phyloP scores from a whole-genome alignment of 30 jellyfish, hydroid and myxozoan species.

The Phacellophora camtschatica region DNA sequence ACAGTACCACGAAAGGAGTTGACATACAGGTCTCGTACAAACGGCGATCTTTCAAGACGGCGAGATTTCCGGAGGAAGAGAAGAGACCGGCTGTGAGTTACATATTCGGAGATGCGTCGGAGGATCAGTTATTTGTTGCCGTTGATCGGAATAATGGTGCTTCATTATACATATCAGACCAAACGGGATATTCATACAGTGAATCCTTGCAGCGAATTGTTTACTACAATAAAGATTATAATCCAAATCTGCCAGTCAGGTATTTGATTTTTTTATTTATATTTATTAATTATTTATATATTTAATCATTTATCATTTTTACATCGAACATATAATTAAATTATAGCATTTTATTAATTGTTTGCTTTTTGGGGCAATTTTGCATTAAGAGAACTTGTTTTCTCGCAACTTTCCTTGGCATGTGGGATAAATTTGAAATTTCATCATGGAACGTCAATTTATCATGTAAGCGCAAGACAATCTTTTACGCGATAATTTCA shows the following conservation, averaged over 20 bases:
- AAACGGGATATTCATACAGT: slow-evolving; percentile 55
- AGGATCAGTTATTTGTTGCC: slow-evolving; percentile 88
- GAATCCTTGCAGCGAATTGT: slow-evolving; percentile 71
- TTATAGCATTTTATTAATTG: too few relatives aligned
- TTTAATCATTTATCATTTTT: too few relatives aligned
- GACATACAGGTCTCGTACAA: slow-evolving; percentile 52
- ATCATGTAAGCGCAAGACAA: too few relatives aligned
- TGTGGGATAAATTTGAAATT: too few relatives aligned
- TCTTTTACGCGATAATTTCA: too few relatives aligned
- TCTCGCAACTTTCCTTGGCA: too few relatives aligned
- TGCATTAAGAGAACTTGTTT: too few relatives aligned
- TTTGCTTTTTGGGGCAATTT: too few relatives aligned
- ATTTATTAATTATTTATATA: too few relatives aligned
- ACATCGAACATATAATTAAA: too few relatives aligned
- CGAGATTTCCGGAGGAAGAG: slow-evolving; percentile 49
- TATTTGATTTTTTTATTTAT: background rate
- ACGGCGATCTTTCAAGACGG: slow-evolving; percentile 47
- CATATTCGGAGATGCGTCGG: slow-evolving; percentile 94
- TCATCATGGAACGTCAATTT: too few relatives aligned
- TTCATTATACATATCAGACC: slow-evolving; percentile 79
- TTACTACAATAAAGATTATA: slow-evolving; percentile 67
- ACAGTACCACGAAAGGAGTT: slow-evolving; percentile 55
- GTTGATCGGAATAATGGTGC: slow-evolving; percentile 60
- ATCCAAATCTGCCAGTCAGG: slow-evolving; percentile 66
- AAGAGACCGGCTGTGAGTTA: slow-evolving; percentile 69